Base-by-base conservation (phyloP, 1,140 invertebrate genomes). In the Drosophila ambigua region DNA sequence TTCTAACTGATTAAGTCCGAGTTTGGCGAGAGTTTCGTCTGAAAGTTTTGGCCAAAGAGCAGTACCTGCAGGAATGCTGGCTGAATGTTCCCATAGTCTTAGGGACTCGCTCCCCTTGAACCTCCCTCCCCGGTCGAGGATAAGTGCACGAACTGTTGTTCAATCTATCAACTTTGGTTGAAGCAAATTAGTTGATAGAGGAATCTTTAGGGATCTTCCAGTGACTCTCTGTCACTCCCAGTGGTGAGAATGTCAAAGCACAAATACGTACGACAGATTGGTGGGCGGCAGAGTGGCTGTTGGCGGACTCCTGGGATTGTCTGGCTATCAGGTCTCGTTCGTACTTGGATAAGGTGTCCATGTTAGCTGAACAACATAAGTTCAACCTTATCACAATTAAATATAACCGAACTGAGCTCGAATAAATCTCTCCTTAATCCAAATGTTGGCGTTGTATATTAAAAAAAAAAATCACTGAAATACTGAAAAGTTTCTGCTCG, bases 1-100 rank as follows among this genome's bases (percentile, higher is more conserved):
- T 79, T 66, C 58, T 50, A 78, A 78, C 75, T 54, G 46, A 66
- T 61, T 69, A 69, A 58, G 58, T 57, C 65, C 5, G 35, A 58
- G 49, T 69, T 69, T n/a, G 9, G 31, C 24, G 8, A 15, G 41
- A 39, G 43, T 24, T 67, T 61, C 49, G 45, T 23, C 35, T 9
- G 1, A 69, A 69, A 57, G 15, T 69, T 69, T 57, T 15, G 15
- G 9, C 16, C n/a, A n/a, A 1, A 13, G 9, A 39, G 16, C 15
- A 68, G 43, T 35, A 69, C 66, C 66, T 69, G 60, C 39, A 65
- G 31, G 4, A 35, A 4, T 35, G 8, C 23, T 48, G 5, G 2
- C 1, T 45, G 24, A 8, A 67, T 45, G 48, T 67, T 41, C 44
- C 15, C 48, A 43, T 55, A 69, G 66, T 68, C 53, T 63, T 23